Base-by-base conservation (phyloP, 2,797 vertebrate genomes). In the Acanthornis magna region DNA sequence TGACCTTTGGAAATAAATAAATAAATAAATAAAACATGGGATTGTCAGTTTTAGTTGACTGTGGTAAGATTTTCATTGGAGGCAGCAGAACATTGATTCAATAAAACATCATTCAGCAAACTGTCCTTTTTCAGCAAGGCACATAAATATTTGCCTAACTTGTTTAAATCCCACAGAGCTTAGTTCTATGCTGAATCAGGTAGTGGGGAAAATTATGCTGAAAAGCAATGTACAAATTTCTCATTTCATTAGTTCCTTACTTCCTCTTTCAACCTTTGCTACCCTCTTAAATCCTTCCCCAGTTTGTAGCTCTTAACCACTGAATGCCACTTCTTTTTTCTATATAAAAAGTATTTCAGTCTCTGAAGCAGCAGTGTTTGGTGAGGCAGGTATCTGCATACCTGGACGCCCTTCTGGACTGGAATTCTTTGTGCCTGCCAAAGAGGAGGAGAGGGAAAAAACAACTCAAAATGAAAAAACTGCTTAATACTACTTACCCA, bases 1-100 rank as follows among this genome's bases (percentile, higher is more conserved):
- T 96, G 95, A 94, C 95, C 96, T 95, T 96, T 96, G 75, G 43
- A 95, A 85, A 86, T 29, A 95, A 96, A 89, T 55, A 95, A 73
- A 91, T 74, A 93, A 79, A 85, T 11, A 93, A 86, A 62, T 23
- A 92, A 80, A 86, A 9, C 23, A 61, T 32, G 38, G 30, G 72
- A 60, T 91, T 96, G 79, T 91, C 85, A 72, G 91, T 88, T 75
- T 36, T 55, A 85, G 57, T 47, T 91, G 86, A 40, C 68, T 66
- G 47, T 89, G n/a, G 71, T 76, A 83, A 91, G 90, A 72, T 75
- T 94, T 85, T 89, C 72, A 73, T 53, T 91, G 48, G 48, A 75
- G 13, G 20, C 29, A 95, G 73, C 71, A 89, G 62, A 89, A 75
- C 66, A 55, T 45, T 91, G 72, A 83, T 95, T 88, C 79, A 68